These are phyloP conservation scores for Yponomeuta sedellus DNA, from an alignment of 2,888 invertebrate species.

Conservation along the genomic window DNA sequence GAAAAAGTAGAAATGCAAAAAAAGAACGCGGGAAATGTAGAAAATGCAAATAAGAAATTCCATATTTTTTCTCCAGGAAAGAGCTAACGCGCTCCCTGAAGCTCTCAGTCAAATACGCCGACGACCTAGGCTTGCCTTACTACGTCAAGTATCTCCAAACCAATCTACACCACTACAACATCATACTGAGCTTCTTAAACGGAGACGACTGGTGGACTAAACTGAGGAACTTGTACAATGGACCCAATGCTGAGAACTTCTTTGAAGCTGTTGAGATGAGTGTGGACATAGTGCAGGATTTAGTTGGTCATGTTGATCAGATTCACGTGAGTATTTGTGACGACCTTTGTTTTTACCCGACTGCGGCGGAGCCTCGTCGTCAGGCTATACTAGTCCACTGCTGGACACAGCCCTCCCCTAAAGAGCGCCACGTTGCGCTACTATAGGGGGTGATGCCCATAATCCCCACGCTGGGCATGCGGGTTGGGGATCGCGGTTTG, in stretches of 20 bases:
- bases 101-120: conserved; percentile 46
- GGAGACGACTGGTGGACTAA: conserved; percentile 63
- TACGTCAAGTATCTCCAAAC: conserved; percentile 60
- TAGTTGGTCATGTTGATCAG: conserved; percentile 55
- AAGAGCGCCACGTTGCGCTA: too few relatives aligned
- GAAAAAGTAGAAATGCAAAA: too few relatives aligned
- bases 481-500: too few relatives aligned
- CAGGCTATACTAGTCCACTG: too few relatives aligned
- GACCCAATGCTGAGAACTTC: conserved; percentile 43
- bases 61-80: conserved; percentile 36
- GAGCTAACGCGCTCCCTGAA: conserved; percentile 39
- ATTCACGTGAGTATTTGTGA: conserved; percentile 51
- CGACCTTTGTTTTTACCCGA: neutral
- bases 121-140: conserved; percentile 52
- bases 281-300: conserved; percentile 50
- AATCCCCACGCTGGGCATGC: too few relatives aligned
- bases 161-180: conserved; percentile 47
- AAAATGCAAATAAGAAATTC: too few relatives aligned
- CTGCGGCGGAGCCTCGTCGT: too few relatives aligned
- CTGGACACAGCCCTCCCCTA: too few relatives aligned
- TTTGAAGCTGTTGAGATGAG: conserved; percentile 49
- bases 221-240: conserved; percentile 44
- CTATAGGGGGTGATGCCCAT: too few relatives aligned
- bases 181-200: conserved; percentile 50
- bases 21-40: too few relatives aligned